phyloP scores from a whole-genome alignment of 2,888 invertebrate species.

The Hylaea fasciaria region DNA sequence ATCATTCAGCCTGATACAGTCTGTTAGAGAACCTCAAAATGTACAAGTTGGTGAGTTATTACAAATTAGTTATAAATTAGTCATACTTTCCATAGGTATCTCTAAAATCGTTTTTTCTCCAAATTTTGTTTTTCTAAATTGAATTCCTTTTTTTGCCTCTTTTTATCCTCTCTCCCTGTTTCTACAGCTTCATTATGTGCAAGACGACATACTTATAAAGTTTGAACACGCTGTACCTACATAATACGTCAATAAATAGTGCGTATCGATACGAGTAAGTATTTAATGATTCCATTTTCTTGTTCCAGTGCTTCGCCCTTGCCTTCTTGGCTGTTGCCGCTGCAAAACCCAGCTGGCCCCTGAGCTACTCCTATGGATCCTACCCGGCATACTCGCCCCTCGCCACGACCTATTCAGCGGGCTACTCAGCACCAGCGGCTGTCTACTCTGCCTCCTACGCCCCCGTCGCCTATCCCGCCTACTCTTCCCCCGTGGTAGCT shows the following conservation, averaged over 20 bases:
- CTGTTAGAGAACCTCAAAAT: conserved; percentile 43
- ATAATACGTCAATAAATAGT: too few relatives aligned
- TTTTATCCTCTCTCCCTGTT: too few relatives aligned
- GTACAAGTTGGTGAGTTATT: conserved; percentile 54
- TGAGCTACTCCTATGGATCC: conserved; percentile 13
- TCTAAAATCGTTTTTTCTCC: too few relatives aligned
- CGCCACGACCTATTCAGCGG: conserved; percentile 21
- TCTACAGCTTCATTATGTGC: too few relatives aligned
- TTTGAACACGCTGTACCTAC: too few relatives aligned
- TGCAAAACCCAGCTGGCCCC: conserved; percentile 57
- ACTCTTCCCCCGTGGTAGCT: not conserved
- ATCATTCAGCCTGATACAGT: conserved; percentile 40
- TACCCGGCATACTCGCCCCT: conserved; percentile 22
- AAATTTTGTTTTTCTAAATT: too few relatives aligned
- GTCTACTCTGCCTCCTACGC: conserved; percentile 20
- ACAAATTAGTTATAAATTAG: conserved; percentile 3
- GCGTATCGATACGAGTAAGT: not conserved
- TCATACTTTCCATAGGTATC: not conserved
- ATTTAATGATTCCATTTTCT: conserved; percentile 5
- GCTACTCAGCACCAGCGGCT: conserved; percentile 9
- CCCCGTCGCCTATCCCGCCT: conserved; percentile 8
- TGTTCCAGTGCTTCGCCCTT: conserved; percentile 54
- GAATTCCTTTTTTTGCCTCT: too few relatives aligned
- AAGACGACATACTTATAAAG: too few relatives aligned
- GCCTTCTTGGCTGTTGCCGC: conserved; percentile 63